Evolutionary conservation across 2,113 vertebrate species (phyloP), one percentile per base, ranked within the genome.

Genomic region (Megaceryle torquata): DNA sequence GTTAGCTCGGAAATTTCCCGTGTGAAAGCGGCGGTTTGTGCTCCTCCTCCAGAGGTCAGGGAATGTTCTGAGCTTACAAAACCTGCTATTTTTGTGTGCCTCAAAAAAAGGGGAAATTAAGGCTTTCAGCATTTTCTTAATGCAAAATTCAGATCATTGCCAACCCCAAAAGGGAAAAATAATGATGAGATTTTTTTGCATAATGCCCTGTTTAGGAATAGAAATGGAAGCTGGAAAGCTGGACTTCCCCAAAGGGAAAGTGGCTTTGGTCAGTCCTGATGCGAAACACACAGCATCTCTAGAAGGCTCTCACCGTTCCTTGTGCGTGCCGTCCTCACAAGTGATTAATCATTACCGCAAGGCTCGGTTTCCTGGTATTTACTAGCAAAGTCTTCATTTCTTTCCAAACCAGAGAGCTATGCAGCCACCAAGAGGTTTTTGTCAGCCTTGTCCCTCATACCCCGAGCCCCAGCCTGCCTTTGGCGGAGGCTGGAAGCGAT

Each of bases 131-230:
- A 3, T 78, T 63, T 88, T 69, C 64, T 54, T 39, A 35, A 26
- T 17, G 35, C 14, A 86, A 74, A 74, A 65, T 61, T 21, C 50
- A 60, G n/a, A 79, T 28, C 56, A 15, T 26, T 48, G 41, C 41
- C 57, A 56, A 10, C 19, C 9, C n/a, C 13, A 25, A 14, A 2
- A 28, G 59, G 24, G 6, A 33, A 68, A 67, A 79, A 56, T 28
- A 43, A 26, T 44, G 0, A 4, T 7, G 29, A 8, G 14, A 5
- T 39, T 67, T 86, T 37, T 54, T 60, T 14, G 35, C 0, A 2
- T 54, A 17, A 41, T 44, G 15, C 7, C 61, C 60, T 37, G 14
- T 15, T 82, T 70, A 15, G 44, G 39, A 43, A 72, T 5, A 51
- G 65, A n/a, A 75, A 33, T 25, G 7, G 33, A 29, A 74, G 46